Percentiles rank a stretch among this genome's conserved stretches.
Conservation (phyloP, 2,888 invertebrate genomes). For the Polymixis flavicincta region DNA sequence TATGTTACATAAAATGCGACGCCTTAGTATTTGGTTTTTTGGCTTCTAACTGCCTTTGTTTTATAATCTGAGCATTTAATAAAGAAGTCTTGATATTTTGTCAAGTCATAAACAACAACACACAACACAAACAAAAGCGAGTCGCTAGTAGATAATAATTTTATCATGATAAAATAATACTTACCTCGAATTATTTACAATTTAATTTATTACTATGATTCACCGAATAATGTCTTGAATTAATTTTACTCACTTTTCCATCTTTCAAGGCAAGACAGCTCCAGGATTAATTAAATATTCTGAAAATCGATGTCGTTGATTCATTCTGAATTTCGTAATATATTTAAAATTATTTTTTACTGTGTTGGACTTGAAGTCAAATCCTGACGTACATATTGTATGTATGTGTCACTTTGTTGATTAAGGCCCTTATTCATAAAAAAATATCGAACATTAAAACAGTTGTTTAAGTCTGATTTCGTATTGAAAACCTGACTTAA, state of each 20-base stretch:
- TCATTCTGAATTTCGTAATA: neutral
- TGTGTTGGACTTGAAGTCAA: neutral
- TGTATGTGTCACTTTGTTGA: slow-evolving; percentile 12
- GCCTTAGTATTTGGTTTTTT: too few species aligned
- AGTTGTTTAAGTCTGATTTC: too few species aligned
- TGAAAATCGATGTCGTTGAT: neutral
- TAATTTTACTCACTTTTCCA: neutral
- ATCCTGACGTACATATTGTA: neutral
- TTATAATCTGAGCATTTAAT: too few species aligned
- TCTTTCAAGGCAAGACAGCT: neutral
- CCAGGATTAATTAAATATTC: neutral
- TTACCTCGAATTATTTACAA: neutral
- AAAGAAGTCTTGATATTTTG: neutral
- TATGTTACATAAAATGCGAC: too few species aligned
- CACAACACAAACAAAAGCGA: too few species aligned
- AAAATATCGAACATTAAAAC: too few species aligned
- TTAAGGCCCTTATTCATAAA: too few species aligned
- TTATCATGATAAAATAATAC: slow-evolving; percentile 23
- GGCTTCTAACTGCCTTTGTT: too few species aligned
- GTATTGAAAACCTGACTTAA: too few species aligned
- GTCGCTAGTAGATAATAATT: neutral
- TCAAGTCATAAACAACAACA: neutral
- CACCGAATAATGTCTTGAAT: neutral
- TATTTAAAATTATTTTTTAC: neutral
- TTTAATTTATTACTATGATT: neutral